Evolutionary conservation across 2,113 vertebrate genomes (phyloP), one percentile per base, ranked within the genome.

Genomic region (Pipra filicauda): DNA sequence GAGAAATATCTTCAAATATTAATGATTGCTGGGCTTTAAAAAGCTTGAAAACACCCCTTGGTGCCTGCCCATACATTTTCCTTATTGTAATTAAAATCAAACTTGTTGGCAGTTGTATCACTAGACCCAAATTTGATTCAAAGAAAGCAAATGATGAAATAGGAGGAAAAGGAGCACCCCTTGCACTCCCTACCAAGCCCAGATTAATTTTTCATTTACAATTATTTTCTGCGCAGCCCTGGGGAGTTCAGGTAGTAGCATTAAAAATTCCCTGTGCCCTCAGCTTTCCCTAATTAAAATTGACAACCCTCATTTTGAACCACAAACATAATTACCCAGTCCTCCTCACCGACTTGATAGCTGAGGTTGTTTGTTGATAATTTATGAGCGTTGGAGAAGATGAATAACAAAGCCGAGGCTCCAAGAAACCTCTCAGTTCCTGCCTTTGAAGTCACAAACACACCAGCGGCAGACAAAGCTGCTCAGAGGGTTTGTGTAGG

Each of bases 211-310:
- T 93, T 95, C 79, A 81, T 94, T 82, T 77, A 94, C 82, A 41
- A 58, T 72, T 90, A 49, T 88, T 95, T 94, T 92, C 88, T 51
- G 39, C 21, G 69, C 59, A 46, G 52, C 49, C 52, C 64, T 85
- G 4, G 0, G 55, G 86, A 88, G 77, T 89, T 96, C 93, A 91
- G 88, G 89, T 89, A 93, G 75, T 49, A 91, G 88, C 95, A 96
- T 96, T 85, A 95, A 96, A 95, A 94, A 96, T 96, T 97, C 95
- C 74, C 89, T 83, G 89, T 89, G 95, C 91, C 94, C 95, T 91
- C 95, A 70, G 80, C 80, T 96, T 97, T 91, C 88, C 95, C 95
- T 96, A 94, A 96, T 97, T 97, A 97, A 96, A 97, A 97, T 91
- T 97, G 96, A 97, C 95, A 97, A 84, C 70, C 52, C 91, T 96